Evolutionary conservation across 2,113 vertebrate species (phyloP), one percentile per base, ranked within the genome.

Genomic region (Oncorhynchus kisutch): DNA sequence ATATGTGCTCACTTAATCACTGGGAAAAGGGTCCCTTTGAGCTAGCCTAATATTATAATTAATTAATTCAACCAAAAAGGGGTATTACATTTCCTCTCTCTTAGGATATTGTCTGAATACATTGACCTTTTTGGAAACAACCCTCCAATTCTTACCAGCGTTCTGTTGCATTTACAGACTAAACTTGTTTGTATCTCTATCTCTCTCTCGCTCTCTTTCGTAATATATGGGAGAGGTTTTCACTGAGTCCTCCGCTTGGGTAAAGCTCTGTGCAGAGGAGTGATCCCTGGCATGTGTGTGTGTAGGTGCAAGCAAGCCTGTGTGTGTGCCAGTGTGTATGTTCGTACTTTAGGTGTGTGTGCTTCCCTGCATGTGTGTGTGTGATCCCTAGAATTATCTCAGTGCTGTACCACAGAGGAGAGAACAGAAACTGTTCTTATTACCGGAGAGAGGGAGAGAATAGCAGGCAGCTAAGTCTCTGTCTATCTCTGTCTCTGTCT

Each of bases 41-140:
- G 97, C 95, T 90, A 94, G 95, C 96, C 96, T 97, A 97, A 98
- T 98, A 97, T 98, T 99, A 98, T 97, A 99, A 99, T 99, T 96
- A 99, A 99, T 99, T 97, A 99, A 99, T 99, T 97, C 96, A 98
- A 98, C 97, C 96, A 94, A 94, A 97, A 91, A 92, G 86, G 81
- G 95, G 96, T 97, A 97, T 97, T 98, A 97, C 97, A 98, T 97
- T 96, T 94, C 95, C 95, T 95, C 94, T 94, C 96, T 96, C 96
- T 95, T 94, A 96, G 96, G 96, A 96, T 96, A 96, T 96, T 95
- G 96, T 96, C 95, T 95, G 96, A 98, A 98, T 98, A 96, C 96
- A 96, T 97, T 99, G 97, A 99, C 96, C 97, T 99, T 98, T 98
- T 95, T 94, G 93, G 95, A 97, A 99, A 98, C 96, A 93, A 94